Evolutionary conservation across 2,797 vertebrate species (phyloP), one percentile per base, ranked within the genome.

Genomic region (Phoebastria nigripes): DNA sequence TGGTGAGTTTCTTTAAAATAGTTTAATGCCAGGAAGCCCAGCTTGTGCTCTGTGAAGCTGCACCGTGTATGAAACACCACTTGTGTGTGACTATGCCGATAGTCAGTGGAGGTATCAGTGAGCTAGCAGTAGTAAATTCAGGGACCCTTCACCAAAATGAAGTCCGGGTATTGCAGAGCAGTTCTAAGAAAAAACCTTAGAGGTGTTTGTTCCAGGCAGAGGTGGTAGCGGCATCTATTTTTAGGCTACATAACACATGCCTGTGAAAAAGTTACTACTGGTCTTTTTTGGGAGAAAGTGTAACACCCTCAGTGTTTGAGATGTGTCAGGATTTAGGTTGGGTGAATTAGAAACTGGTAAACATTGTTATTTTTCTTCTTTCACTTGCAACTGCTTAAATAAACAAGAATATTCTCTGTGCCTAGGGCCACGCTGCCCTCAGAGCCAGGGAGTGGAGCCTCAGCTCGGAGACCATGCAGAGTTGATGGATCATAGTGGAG

Each of bases 51-150:
- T 26, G 18, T 10, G 52, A 46, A 58, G 66, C 73, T 22, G 59
- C 46, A 24, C 46, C 7, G 0, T 24, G 4, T 3, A 28, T 2
- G 2, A 67, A 8, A 46, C n/a, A 0, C 24, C 17, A 1, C 62
- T 51, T 15, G 44, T 21, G 37, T 29, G 41, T 21, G 12, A 24
- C 51, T 22, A 2, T 26, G 31, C 41, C 1, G 0, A 12, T 14
- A 37, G 26, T 31, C 41, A 21, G 3, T 33, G 54, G 41, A 29
- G 35, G 61, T 5, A 20, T 39, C 66, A 31, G 29, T 1, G 2
- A 67, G 41, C 21, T 29, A 41, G 35, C 12, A 29, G 42, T 28
- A 63, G 42, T 39, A 56, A 78, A 63, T 71, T 14, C 25, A 31
- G 29, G 44, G 58, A 71, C 9, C 24, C 29, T 39, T 65, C 59